Conservation (phyloP, 1,140 invertebrate genomes). For the Sarcophaga peregrina region DNA sequence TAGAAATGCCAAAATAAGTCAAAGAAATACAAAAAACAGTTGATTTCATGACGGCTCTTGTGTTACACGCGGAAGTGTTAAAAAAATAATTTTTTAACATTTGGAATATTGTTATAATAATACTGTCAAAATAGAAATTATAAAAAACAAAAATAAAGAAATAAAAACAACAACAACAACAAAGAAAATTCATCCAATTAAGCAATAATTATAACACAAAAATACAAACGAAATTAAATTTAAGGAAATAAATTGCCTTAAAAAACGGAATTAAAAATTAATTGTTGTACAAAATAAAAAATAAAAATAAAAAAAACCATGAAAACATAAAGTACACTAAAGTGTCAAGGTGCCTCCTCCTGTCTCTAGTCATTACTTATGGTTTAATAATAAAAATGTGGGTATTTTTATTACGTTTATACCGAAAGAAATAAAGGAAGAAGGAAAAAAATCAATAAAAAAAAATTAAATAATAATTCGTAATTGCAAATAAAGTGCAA, state of each 20-base stretch:
- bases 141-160: background rate
- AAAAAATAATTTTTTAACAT: background rate
- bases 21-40: conserved; percentile 24
- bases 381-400: background rate
- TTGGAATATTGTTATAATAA: background rate
- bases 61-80: conserved; percentile 21
- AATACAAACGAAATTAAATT: too few species aligned
- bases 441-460: background rate
- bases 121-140: background rate
- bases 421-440: too few species aligned
- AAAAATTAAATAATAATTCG: too few species aligned
- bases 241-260: too few species aligned
- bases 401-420: background rate
- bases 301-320: too few species aligned
- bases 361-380: background rate
- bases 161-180: background rate
- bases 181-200: background rate
- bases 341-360: conserved; percentile 35
- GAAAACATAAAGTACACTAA: background rate
- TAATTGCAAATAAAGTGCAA: too few species aligned
- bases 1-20: background rate
- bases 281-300: too few species aligned
- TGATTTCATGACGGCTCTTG: conserved; percentile 13
- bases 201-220: too few species aligned
- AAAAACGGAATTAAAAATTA: too few species aligned